Conservation (phyloP, 1,140 invertebrate species). For the Drosophila kikkawai region DNA sequence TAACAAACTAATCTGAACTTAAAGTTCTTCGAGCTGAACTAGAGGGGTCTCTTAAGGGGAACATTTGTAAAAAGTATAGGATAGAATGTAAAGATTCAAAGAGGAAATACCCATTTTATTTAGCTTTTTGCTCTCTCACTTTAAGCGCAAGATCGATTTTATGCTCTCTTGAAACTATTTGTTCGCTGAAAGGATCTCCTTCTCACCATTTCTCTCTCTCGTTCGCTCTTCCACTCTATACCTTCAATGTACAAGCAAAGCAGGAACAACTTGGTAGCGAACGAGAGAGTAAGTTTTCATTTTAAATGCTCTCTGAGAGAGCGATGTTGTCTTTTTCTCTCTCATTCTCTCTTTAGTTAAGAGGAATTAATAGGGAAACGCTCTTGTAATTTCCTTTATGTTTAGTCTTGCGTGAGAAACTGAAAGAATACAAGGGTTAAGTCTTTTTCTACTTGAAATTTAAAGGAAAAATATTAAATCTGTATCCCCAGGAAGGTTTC, state of each 20-base stretch:
- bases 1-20: background rate
- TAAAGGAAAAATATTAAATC: background rate
- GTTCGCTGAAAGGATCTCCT: background rate
- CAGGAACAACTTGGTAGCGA: background rate
- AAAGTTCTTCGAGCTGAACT: background rate
- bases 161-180: background rate
- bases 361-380: background rate
- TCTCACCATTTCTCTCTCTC: background rate
- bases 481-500: background rate
- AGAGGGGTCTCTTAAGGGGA: too few relatives aligned
- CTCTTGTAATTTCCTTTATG: background rate
- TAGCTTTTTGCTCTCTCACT: background rate
- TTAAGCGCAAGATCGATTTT: background rate
- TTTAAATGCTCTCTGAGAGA: background rate
- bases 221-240: accelerated
- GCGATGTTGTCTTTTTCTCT: background rate
- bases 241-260: background rate
- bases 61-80: background rate
- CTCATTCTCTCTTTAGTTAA: background rate
- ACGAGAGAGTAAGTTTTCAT: background rate
- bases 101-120: background rate
- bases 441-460: background rate
- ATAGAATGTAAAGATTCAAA: background rate
- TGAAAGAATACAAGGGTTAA: background rate
- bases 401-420: background rate